Base-by-base conservation (phyloP, 2,888 invertebrate genomes). In the Philonicus albiceps region DNA sequence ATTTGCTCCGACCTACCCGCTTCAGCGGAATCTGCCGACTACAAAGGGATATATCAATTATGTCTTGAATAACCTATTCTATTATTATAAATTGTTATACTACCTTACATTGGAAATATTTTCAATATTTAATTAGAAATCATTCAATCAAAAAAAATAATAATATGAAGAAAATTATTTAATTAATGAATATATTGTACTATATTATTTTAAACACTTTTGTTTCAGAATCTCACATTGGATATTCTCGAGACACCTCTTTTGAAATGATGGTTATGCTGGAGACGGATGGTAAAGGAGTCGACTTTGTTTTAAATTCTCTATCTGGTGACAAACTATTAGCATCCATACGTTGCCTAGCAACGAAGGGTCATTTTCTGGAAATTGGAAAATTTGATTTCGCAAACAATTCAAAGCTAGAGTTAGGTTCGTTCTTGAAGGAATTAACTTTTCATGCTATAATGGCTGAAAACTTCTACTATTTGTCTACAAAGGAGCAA, bases 241-340 rank as follows among this genome's bases (percentile, higher is more conserved):
- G 97, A 27, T 97, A 98, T 91, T 97, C 98, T 8, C 94, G 97
- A 89, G 96, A 98, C 90, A 94, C 95, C 0, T 95, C 96, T 0
- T 99, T 99, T 91, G 98, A 98, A 91, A 94, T 95, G 88, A 95
- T 98, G 94, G 94, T 99, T 86, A 93, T 96, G 89, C 93, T 93
- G 78, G 94, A 95, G 90, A 98, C 98, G 0, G 93, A 95, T 7
- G 98, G 98, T 13, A 93, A 94, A 89, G 98, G 98, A 49, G 98
- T 99, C 0, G 97, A 99, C 90, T 93, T 98, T 86, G 96, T 99
- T n/a, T 93, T 98, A 7, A 99, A 99, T 92, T 98, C 98, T 0
- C 92, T 99, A 74, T 95, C 98, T 0, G 98, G 97, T 90, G 98
- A 99, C 74, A 98, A 98, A 91, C 93, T 98, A 0, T 94, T 94